Evolutionary conservation across 2,888 invertebrate species (phyloP).

Genomic region (Tenthredo scrophulariae): DNA sequence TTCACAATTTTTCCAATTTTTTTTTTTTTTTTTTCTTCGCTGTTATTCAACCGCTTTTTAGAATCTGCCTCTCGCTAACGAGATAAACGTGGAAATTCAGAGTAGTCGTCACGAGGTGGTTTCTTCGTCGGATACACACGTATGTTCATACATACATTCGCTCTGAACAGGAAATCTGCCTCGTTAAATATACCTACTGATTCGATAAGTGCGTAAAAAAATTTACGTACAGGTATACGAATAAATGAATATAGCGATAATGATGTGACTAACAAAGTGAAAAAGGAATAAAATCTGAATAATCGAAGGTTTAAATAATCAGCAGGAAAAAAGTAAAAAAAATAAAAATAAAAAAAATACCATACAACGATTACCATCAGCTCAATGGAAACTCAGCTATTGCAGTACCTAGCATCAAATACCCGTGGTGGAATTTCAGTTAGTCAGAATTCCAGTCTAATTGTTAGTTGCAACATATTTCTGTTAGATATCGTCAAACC

Average conservation of each 20-base stretch:
- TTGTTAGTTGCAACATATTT: neutral
- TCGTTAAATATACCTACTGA: slow-evolving; percentile 22
- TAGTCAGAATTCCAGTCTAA: neutral
- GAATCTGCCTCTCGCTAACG: slow-evolving; percentile 10
- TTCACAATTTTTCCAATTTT: slow-evolving; percentile 30
- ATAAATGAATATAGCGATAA: neutral
- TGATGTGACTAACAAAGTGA: neutral
- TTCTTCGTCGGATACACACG: neutral
- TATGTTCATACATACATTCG: neutral
- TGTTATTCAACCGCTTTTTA: slow-evolving; percentile 48
- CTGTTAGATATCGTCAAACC: neutral
- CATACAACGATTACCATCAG: neutral
- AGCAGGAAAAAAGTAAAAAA: neutral
- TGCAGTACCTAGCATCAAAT: neutral
- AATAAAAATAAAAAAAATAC: neutral
- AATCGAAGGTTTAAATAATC: neutral
- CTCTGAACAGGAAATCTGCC: neutral
- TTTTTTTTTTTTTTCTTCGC: slow-evolving; percentile 20
- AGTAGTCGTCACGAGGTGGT: neutral
- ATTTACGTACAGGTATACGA: neutral
- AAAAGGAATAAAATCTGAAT: neutral
- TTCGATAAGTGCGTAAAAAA: neutral
- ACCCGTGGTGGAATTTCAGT: neutral
- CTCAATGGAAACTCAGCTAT: neutral
- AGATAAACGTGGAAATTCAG: slow-evolving; percentile 18